Evolutionary conservation across 2,888 invertebrate species (phyloP).

Genomic region (Rhagonycha lutea): DNA sequence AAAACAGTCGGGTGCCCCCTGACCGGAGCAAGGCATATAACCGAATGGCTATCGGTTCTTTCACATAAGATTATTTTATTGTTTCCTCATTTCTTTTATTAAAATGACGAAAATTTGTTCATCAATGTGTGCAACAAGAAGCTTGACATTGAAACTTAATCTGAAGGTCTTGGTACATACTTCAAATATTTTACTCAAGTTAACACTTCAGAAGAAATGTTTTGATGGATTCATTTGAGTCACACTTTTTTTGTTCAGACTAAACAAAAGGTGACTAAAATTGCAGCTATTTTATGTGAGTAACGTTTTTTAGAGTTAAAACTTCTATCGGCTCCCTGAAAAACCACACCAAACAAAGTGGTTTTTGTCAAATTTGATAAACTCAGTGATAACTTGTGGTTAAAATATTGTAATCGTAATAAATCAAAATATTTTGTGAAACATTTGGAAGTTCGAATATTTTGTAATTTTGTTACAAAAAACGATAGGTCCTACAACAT

Average conservation of each 20-base stretch:
- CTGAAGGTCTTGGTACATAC: not conserved
- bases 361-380: not conserved
- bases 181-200: not conserved
- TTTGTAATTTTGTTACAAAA: too few species aligned
- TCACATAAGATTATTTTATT: not conserved
- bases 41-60: not conserved
- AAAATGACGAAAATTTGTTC: not conserved
- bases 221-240: not conserved
- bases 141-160: not conserved
- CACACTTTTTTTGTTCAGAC: not conserved
- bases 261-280: not conserved
- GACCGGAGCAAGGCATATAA: not conserved
- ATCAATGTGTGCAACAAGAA: not conserved
- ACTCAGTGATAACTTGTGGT: not conserved
- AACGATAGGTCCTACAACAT: too few species aligned
- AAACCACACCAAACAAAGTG: not conserved
- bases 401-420: not conserved
- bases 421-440: not conserved
- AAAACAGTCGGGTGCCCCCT: not conserved
- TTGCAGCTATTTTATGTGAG: not conserved
- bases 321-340: not conserved
- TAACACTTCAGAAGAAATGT: not conserved
- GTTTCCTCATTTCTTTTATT: not conserved
- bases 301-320: not conserved
- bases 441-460: not conserved